Evolutionary conservation across 2,797 vertebrate species (phyloP).

Genomic region (Micropoecilia bifurca): DNA sequence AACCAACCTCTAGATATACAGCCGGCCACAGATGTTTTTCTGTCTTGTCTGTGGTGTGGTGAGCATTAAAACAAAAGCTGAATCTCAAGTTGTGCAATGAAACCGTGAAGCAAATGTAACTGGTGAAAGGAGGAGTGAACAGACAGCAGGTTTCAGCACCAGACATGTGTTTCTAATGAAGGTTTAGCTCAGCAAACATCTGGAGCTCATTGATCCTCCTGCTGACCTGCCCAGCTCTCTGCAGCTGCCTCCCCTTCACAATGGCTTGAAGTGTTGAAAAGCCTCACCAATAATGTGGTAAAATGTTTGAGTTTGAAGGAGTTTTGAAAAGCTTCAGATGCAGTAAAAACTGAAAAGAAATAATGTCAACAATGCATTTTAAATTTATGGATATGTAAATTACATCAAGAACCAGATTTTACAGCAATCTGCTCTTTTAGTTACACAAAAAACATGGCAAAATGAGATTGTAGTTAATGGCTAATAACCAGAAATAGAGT

Average conservation of each 20-base stretch:
- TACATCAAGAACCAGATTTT: too few relatives aligned
- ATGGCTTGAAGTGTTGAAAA: not conserved
- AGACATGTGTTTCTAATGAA: slow-evolving; percentile 70
- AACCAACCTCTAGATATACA: slow-evolving; percentile 9
- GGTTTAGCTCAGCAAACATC: slow-evolving; percentile 53
- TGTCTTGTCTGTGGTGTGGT: slow-evolving; percentile 17
- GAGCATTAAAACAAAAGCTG: not conserved
- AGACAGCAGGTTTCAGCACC: slow-evolving; percentile 8
- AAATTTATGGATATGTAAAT: too few relatives aligned
- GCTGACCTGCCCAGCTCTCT: slow-evolving; percentile 59
- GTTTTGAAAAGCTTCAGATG: not conserved
- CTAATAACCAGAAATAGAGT: not conserved
- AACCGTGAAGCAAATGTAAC: not conserved
- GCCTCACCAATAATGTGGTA: not conserved
- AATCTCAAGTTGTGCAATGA: not conserved
- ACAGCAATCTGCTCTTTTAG: not conserved
- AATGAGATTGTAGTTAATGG: not conserved
- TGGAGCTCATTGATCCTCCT: slow-evolving; percentile 62
- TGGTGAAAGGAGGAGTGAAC: slow-evolving; percentile 20
- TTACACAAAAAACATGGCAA: not conserved
- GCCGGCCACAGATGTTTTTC: slow-evolving; percentile 20
- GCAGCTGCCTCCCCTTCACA: slow-evolving; percentile 23
- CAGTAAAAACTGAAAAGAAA: not conserved
- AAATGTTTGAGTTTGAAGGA: not conserved
- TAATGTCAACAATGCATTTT: too few relatives aligned